Evolutionary conservation across 1,140 invertebrate genomes (phyloP), one percentile per base, ranked within the genome.

Genomic region (Colletes latitarsis): DNA sequence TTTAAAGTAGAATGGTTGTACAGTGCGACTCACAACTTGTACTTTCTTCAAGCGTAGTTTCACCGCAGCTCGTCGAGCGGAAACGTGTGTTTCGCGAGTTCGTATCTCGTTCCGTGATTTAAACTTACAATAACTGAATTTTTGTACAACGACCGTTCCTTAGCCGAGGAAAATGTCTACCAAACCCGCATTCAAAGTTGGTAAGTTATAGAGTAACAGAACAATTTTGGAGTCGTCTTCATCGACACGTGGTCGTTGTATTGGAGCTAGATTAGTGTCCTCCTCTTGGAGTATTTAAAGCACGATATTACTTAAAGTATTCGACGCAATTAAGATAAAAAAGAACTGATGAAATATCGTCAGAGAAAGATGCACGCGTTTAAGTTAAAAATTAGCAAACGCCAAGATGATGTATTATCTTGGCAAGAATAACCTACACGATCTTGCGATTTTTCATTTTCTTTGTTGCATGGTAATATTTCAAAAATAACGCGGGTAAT

Each of bases 111-210:
- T 52, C 5, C 5, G 0, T 67, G 15, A 49, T 63, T 70, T 15
- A 12, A 68, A 62, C n/a, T 17, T 6, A n/a, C 6, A n/a, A 0
- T 39, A 64, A 17, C 0, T 17, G 5, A 10, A 14, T 68, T 8
- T 39, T 15, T 52, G 30, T 17, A 2, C 3, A 53, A 15, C 6
- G 15, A 15, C 46, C 10, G 12, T 41, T 17, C 8, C 9, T 21
- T 15, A 46, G 39, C 9, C 14, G 9, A 21, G 30, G 52, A 21
- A 83, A 82, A 91, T 91, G 90, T 72, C 86, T n/a, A 62, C 41
- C 46, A 92, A 92, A 63, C 88, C 84, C 15, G 21, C 85, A 12
- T 91, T 89, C 69, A 93, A 92, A 92, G 87, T 93, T 66, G 92
- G 92, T 93, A 84, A 91, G 90, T 89, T 19, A 46, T 12, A 49